Base-by-base conservation (phyloP, 2,888 invertebrate genomes). In the Lycaena phlaeas region DNA sequence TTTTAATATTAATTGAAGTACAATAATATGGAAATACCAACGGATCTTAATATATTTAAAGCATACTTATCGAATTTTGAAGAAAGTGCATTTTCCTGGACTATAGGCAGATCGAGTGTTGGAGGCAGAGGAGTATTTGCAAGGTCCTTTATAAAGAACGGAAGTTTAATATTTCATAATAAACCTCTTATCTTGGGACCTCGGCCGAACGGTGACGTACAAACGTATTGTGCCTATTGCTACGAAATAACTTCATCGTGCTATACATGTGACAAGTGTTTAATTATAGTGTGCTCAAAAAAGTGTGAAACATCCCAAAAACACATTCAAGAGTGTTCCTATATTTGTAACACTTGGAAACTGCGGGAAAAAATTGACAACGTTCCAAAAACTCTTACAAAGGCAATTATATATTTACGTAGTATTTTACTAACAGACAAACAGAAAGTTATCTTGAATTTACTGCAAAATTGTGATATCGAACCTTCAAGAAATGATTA, bases 111-210 rank as follows among this genome's bases (percentile, higher is more conserved):
- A 50, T 91, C 92, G 0, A 53, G 62, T 9, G 62, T 90, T 9
- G 87, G 90, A 14, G 93, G 92, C 11, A 87, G 91, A 48, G 93
- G 93, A 15, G 55, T 93, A 12, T 89, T 92, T 52, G 90, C 92
- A 17, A 77, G 72, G 1, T 74, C 87, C 41, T 81, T 87, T 50
- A 89, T 93, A 36, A 68, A 77, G 44, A 68, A 72, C 39, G 91
- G 92, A 38, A 88, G 89, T 53, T 56, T 90, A 3, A 88, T 94
- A 46, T 92, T 91, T 59, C 68, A 72, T 14, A 93, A 93, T 61
- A 78, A 73, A 38, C 89, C 93, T 0, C 59, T 93, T 12, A 77
- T 91, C 2, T 59, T 89, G 17, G 92, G 92, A 1, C 90, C 92
- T 0, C 85, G 90, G 31, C 84, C 85, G 5, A 76, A 86, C 44